Percentiles rank a stretch among this genome's conserved stretches.
Conservation (phyloP, 2,888 invertebrate species). For the Panorpa germanica region DNA sequence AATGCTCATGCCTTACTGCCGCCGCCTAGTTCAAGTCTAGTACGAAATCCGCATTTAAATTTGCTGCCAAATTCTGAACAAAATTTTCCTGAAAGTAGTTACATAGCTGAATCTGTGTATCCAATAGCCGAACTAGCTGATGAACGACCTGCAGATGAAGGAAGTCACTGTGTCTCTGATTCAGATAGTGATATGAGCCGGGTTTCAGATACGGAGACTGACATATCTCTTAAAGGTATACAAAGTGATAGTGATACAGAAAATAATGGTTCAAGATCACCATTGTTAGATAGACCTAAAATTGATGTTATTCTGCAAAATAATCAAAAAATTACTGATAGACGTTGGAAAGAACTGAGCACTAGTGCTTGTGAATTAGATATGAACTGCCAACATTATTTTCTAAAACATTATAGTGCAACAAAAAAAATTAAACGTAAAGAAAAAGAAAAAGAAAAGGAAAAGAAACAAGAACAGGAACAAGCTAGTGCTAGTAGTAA, state of each 20-base stretch:
- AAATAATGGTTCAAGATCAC: constrained; percentile 51
- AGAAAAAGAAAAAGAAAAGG: constrained; percentile 7
- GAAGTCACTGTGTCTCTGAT: constrained; percentile 14
- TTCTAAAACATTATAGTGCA: no score
- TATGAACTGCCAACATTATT: no score
- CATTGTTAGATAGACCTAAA: constrained; percentile 34
- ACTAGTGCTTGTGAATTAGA: no score
- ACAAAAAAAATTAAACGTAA: constrained; percentile 10
- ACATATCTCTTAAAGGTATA: no score
- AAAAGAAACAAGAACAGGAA: constrained; percentile 19
- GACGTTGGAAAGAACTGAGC: no score
- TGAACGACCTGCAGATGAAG: constrained; percentile 32
- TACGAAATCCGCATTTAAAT: constrained; percentile 49
- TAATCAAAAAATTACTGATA: no score
- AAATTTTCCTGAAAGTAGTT: constrained; percentile 10
- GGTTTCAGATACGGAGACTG: constrained; percentile 17
- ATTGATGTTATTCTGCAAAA: no score
- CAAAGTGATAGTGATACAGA: constrained; percentile 47
- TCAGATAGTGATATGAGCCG: constrained; percentile 1
- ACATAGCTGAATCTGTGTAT: constrained; percentile 60
- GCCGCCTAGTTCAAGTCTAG: constrained; percentile 48
- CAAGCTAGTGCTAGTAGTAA: constrained; percentile 50
- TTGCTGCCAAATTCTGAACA: constrained; percentile 32
- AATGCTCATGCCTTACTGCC: constrained; percentile 40
- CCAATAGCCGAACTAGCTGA: constrained; percentile 74